Evolutionary conservation across 2,888 invertebrate species (phyloP).

Genomic region (Melinopterus prodromus): DNA sequence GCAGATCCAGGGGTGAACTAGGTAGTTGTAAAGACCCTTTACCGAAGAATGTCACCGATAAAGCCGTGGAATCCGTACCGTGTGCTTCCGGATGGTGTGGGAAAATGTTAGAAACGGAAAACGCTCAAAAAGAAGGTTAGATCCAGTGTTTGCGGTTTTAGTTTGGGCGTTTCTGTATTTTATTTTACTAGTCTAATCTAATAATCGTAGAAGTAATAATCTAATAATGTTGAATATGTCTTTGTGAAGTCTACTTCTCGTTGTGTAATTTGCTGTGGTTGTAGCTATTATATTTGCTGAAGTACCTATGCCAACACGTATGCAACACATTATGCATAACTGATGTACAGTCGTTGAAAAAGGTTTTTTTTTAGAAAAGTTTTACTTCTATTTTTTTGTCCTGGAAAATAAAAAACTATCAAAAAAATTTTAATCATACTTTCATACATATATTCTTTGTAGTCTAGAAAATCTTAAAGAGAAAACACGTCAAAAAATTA

Average conservation of each 20-base stretch:
- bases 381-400: too few relatives aligned
- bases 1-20: conserved; percentile 85
- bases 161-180: background rate
- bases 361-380: too few relatives aligned
- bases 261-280: too few relatives aligned
- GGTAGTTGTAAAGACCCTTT: conserved; percentile 92
- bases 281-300: background rate
- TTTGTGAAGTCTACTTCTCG: too few relatives aligned
- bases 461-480: too few relatives aligned
- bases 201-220: too few relatives aligned
- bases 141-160: conserved; percentile 23
- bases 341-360: too few relatives aligned
- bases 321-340: conserved; percentile 15
- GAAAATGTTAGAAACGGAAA: conserved; percentile 85
- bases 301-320: background rate
- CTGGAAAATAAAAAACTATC: too few relatives aligned
- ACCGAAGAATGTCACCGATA: conserved; percentile 76
- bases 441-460: too few relatives aligned
- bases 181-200: background rate
- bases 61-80: conserved; percentile 78
- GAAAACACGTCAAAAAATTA: too few relatives aligned
- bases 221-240: conserved; percentile 9
- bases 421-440: too few relatives aligned
- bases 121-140: conserved; percentile 78
- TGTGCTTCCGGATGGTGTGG: conserved; percentile 95